phyloP scores from a whole-genome alignment of 2,797 vertebrate species.

The Schizopygopsis malacanthus region DNA sequence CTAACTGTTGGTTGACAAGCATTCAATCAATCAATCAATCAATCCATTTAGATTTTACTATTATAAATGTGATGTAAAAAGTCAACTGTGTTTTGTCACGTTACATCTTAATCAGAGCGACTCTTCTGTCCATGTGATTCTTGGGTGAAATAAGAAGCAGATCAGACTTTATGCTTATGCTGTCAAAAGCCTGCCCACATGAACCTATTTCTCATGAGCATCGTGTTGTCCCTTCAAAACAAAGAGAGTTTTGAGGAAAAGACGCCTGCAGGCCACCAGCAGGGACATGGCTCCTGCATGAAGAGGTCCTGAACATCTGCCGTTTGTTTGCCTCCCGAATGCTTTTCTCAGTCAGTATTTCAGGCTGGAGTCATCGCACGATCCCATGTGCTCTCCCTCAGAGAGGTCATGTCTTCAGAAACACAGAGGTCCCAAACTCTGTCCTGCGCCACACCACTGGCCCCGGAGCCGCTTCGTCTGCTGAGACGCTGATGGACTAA shows the following conservation, averaged over 20 bases:
- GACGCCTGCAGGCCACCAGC: neutral
- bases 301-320: conserved; percentile 34
- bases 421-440: conserved; percentile 14
- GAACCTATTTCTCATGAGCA: neutral
- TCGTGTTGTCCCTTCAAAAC: neutral
- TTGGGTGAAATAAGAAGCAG: neutral
- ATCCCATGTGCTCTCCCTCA: conserved; percentile 10
- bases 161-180: neutral
- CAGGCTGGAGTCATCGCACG: neutral
- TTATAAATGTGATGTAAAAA: neutral
- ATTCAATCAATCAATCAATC: neutral
- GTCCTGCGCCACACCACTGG: neutral
- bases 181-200: neutral
- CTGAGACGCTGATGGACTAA: conserved; percentile 8
- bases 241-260: conserved; percentile 18
- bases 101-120: neutral
- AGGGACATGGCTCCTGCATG: neutral
- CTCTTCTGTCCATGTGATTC: neutral
- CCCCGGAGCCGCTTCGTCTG: neutral
- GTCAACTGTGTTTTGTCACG: neutral
- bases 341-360: conserved; percentile 34
- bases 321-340: neutral
- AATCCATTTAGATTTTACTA: neutral
- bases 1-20: neutral
- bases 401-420: conserved; percentile 36